Evolutionary conservation across 2,113 vertebrate species (phyloP), one percentile per base, ranked within the genome.

Genomic region (Zosterops lateralis): DNA sequence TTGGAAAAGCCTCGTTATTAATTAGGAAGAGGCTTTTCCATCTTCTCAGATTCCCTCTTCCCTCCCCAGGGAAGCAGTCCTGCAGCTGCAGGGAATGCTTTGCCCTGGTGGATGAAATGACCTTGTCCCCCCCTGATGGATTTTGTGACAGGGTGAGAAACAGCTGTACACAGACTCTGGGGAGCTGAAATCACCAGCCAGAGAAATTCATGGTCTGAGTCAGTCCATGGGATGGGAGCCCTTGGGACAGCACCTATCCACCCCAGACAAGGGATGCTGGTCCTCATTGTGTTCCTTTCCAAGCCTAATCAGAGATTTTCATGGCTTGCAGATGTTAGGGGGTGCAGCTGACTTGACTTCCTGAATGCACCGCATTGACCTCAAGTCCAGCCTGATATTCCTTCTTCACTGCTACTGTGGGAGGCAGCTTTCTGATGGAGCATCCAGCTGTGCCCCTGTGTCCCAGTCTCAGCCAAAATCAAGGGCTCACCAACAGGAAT

Each of bases 301-400:
- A 36, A 81, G 19, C 8, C 20, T 61, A 3, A 72, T 21, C n/a
- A 65, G n/a, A 40, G 40, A 57, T 36, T 51, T 89, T 53, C 15
- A n/a, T 58, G 50, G 29, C 11, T 85, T 76, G 31, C 42, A 58
- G 51, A 11, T 38, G 26, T 65, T 40, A 42, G 17, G 22, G 25
- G 48, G 8, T 60, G 25, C 73, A 71, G 70, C 32, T 48, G 48
- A 56, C 24, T 31, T 0, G 1, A 18, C 38, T 71, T 62, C 4
- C 24, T 16, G 24, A 56, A 60, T 2, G 17, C 26, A 34, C 17
- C 65, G 42, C 0, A 0, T 12, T n/a, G 28, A 67, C 40, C 48
- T 60, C 40, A 64, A 67, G n/a, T 44, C 54, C 71, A 68, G 53
- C 24, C 51, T 48, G 48, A 26, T 31, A 15, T 20, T 84, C 34